These are phyloP conservation scores for Eolophus roseicapilla DNA, from an alignment of 2,113 vertebrate species.

Conservation along the genomic window DNA sequence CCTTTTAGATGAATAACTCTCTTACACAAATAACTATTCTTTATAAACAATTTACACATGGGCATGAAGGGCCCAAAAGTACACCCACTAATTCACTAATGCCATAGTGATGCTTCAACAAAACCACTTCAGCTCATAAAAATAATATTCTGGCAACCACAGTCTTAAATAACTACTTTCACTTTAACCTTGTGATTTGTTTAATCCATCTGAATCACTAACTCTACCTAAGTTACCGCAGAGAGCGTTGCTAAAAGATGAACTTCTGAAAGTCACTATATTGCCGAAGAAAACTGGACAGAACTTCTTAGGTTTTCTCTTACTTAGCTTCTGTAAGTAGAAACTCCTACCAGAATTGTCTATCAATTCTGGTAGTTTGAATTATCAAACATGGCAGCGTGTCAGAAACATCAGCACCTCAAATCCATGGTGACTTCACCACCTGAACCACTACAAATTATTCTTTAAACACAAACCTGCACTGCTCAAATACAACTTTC, in stretches of 20 bases:
- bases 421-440: background rate
- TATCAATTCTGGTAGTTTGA: background rate
- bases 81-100: background rate
- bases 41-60: background rate
- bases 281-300: fast-evolving
- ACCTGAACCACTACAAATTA: background rate
- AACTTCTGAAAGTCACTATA: background rate
- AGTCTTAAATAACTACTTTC: background rate
- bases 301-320: background rate
- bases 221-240: background rate
- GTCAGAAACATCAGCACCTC: background rate
- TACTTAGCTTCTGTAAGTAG: background rate
- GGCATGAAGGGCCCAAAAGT: background rate
- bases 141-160: background rate
- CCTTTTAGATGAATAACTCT: background rate
- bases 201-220: background rate
- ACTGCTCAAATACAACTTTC: background rate
- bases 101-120: background rate
- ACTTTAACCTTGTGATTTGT: background rate
- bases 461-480: background rate
- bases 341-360: background rate
- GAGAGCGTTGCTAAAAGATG: background rate
- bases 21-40: background rate
- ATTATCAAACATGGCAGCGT: background rate
- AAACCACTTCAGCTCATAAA: conserved; percentile 21